Conservation (phyloP, 2,113 vertebrate genomes). For the Amphilophus citrinellus region DNA sequence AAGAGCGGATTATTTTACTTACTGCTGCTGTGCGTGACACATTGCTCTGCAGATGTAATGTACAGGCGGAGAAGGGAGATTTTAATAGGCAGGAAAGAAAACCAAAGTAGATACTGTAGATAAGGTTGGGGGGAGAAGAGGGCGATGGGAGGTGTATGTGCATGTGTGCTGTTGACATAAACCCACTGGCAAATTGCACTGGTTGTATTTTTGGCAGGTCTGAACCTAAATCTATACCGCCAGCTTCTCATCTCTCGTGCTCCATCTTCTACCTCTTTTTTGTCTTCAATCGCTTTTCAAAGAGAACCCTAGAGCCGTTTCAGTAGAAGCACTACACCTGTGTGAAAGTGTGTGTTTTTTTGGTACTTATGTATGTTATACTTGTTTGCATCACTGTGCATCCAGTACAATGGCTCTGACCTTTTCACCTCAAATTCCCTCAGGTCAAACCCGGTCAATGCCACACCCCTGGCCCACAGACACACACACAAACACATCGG, state of each 20-base stretch:
- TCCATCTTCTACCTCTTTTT: constrained; percentile 56
- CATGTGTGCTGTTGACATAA: constrained; percentile 55
- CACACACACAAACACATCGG: constrained; percentile 16
- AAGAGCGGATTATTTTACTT: not conserved
- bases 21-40: not conserved
- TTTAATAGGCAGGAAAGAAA: constrained; percentile 38
- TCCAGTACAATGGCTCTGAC: constrained; percentile 52
- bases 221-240: constrained; percentile 76
- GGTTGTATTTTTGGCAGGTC: constrained; percentile 76
- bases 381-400: constrained; percentile 29
- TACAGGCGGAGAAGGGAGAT: not conserved
- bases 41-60: not conserved
- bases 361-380: constrained; percentile 22
- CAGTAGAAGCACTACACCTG: constrained; percentile 49
- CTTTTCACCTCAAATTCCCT: constrained; percentile 66
- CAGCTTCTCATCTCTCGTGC: constrained; percentile 60
- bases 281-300: constrained; percentile 70
- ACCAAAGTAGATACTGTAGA: constrained; percentile 25
- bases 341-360: constrained; percentile 39
- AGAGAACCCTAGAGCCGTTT: constrained; percentile 69
- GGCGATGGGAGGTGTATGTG: constrained; percentile 16
- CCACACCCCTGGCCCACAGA: constrained; percentile 14
- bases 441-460: constrained; percentile 72
- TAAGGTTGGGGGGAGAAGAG: not conserved
- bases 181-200: constrained; percentile 72